Evolutionary conservation across 2,888 invertebrate species (phyloP).

Genomic region (Ypsolopha scabrella): DNA sequence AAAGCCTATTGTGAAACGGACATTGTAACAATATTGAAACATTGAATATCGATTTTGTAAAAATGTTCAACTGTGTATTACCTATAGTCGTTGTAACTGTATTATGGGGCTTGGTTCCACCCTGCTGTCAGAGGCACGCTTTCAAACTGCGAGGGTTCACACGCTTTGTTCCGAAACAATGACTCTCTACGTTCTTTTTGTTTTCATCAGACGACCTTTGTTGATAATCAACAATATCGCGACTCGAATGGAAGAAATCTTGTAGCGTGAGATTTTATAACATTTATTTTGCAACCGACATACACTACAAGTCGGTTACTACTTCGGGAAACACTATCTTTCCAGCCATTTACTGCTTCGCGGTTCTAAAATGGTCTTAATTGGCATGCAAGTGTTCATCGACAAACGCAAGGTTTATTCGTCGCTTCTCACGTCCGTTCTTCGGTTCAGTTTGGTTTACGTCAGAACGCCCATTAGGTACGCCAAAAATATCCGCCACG

Average conservation of each 20-base stretch:
- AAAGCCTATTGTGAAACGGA: too few species aligned
- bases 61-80: not conserved
- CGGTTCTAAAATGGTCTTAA: slow-evolving; percentile 12
- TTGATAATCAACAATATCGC: slow-evolving; percentile 65
- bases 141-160: slow-evolving; percentile 53
- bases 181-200: slow-evolving; percentile 63
- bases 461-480: slow-evolving; percentile 47
- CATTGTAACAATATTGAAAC: too few species aligned
- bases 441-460: slow-evolving; percentile 41
- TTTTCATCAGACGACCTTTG: slow-evolving; percentile 67
- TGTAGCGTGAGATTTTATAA: slow-evolving; percentile 57
- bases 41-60: not conserved
- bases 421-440: slow-evolving; percentile 43
- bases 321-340: not conserved
- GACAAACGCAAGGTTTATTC: slow-evolving; percentile 34
- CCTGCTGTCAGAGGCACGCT: slow-evolving; percentile 50
- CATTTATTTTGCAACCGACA: slow-evolving; percentile 48
- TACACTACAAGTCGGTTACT: not conserved
- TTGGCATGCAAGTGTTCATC: slow-evolving; percentile 20
- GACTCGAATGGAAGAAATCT: slow-evolving; percentile 61
- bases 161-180: slow-evolving; percentile 64
- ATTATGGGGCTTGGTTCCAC: slow-evolving; percentile 5
- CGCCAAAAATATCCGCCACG: slow-evolving; percentile 50
- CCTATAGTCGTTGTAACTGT: not conserved
- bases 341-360: slow-evolving; percentile 5